phyloP scores from a whole-genome alignment of 2,113 vertebrate species.

The Smithornis capensis region DNA sequence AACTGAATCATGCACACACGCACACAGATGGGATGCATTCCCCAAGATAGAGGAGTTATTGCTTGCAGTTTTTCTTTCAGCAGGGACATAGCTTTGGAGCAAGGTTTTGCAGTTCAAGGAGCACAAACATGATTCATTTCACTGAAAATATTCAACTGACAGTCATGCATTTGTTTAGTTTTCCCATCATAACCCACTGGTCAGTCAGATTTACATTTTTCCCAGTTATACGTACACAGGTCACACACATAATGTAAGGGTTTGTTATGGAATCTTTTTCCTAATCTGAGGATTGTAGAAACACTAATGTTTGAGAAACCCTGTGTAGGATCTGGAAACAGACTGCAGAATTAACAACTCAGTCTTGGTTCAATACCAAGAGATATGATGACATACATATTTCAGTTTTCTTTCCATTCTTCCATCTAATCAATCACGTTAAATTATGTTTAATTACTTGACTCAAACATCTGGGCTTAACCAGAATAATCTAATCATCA shows the following conservation, averaged over 20 bases:
- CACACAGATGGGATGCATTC: background rate
- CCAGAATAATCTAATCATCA: background rate
- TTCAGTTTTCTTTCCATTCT: background rate
- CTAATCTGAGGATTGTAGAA: constrained; percentile 19
- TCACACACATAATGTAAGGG: constrained; percentile 5
- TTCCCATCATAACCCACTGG: constrained; percentile 24
- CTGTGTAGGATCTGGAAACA: background rate
- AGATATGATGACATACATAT: background rate
- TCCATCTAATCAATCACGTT: constrained; percentile 34
- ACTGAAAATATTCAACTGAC: background rate
- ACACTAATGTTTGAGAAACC: background rate
- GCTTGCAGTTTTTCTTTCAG: background rate
- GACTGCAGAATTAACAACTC: background rate
- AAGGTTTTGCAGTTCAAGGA: constrained; percentile 29
- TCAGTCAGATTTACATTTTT: background rate
- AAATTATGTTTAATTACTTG: constrained; percentile 36
- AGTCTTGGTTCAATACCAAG: background rate
- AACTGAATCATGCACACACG: background rate
- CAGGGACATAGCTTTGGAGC: background rate
- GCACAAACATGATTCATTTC: constrained; percentile 35
- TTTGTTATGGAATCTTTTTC: background rate
- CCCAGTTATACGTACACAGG: background rate
- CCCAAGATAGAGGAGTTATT: background rate
- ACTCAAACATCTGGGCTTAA: constrained; percentile 21
- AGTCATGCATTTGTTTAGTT: background rate